A percentile compares a stretch with the other conserved stretches of the same genome.
Evolutionary conservation across 2,888 invertebrate species (phyloP).

Genomic region (Meteorus cinctellus): DNA sequence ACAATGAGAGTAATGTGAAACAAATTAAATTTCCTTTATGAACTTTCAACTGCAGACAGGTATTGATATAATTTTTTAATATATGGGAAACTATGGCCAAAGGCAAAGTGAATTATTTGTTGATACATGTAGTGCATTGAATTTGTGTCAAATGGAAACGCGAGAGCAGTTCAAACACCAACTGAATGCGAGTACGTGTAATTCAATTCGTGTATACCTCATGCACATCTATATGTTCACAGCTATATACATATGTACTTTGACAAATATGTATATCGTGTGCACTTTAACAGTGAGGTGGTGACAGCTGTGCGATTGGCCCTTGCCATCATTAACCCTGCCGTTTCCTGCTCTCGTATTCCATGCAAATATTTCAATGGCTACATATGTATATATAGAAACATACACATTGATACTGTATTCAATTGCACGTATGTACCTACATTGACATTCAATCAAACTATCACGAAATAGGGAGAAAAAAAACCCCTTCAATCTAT

Average conservation of each 20-base stretch:
- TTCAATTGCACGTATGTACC: not conserved
- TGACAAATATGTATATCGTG: slow-evolving; percentile 13
- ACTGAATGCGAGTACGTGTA: not conserved
- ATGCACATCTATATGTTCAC: not conserved
- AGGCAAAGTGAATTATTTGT: slow-evolving; percentile 5
- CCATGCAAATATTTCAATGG: slow-evolving; percentile 22
- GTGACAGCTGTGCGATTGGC: slow-evolving; percentile 18
- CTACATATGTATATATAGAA: not conserved
- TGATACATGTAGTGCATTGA: not conserved
- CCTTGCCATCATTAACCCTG: slow-evolving; percentile 35
- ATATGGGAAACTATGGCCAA: not conserved
- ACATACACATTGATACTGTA: slow-evolving; percentile 1
- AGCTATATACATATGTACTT: not conserved
- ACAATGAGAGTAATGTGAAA: too few relatives aligned
- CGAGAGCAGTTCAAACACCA: slow-evolving; percentile 3
- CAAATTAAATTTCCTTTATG: too few relatives aligned
- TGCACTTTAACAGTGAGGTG: not conserved
- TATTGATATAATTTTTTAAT: too few relatives aligned
- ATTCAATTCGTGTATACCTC: not conserved
- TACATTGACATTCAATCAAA: slow-evolving; percentile 15
- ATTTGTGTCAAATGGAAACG: slow-evolving; percentile 6
- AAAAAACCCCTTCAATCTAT: too few relatives aligned
- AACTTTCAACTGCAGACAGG: too few relatives aligned
- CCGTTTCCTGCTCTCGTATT: slow-evolving; percentile 34
- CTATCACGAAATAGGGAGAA: not conserved